These are phyloP conservation scores for Invenusta paracnida DNA, from an alignment of 2,888 invertebrate species.

Conservation along the genomic window DNA sequence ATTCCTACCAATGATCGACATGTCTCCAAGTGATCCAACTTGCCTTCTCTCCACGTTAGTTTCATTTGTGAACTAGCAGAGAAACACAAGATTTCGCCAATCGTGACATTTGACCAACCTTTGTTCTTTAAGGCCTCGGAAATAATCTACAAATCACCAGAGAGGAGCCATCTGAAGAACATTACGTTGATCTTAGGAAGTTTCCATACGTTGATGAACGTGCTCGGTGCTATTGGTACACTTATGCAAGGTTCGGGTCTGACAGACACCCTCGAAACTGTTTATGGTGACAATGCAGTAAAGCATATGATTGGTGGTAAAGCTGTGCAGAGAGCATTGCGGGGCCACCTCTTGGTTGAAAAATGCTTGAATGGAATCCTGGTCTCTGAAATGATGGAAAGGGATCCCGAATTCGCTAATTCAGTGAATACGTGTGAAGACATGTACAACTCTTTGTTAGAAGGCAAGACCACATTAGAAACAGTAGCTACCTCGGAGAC, in stretches of 20 bases:
- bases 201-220: slow-evolving; percentile 41
- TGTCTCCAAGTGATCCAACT: slow-evolving; percentile 29
- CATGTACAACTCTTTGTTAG: slow-evolving; percentile 36
- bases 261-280: slow-evolving; percentile 5
- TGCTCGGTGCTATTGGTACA: slow-evolving; percentile 40
- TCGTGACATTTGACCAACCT: slow-evolving; percentile 38
- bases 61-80: slow-evolving; percentile 30
- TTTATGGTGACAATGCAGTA: slow-evolving; percentile 42
- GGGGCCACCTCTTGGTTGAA: slow-evolving; percentile 43
- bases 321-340: slow-evolving; percentile 40
- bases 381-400: slow-evolving; percentile 36
- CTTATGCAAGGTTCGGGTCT: slow-evolving; percentile 36
- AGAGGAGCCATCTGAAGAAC: slow-evolving; percentile 37
- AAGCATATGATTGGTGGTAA: slow-evolving; percentile 39
- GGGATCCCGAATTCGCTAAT: slow-evolving; percentile 32
- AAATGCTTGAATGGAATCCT: slow-evolving; percentile 42
- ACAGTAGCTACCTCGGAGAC: slow-evolving; percentile 29
- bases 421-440: slow-evolving; percentile 33
- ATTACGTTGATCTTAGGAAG: slow-evolving; percentile 32
- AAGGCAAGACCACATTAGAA: slow-evolving; percentile 33
- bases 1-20: slow-evolving; percentile 24
- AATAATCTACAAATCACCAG: slow-evolving; percentile 35
- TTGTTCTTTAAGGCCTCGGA: slow-evolving; percentile 33
- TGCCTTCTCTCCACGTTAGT: slow-evolving; percentile 32
- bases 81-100: slow-evolving; percentile 37